These are phyloP conservation scores for Tachina grossa DNA, from an alignment of 2,888 invertebrate species.

Conservation along the genomic window DNA sequence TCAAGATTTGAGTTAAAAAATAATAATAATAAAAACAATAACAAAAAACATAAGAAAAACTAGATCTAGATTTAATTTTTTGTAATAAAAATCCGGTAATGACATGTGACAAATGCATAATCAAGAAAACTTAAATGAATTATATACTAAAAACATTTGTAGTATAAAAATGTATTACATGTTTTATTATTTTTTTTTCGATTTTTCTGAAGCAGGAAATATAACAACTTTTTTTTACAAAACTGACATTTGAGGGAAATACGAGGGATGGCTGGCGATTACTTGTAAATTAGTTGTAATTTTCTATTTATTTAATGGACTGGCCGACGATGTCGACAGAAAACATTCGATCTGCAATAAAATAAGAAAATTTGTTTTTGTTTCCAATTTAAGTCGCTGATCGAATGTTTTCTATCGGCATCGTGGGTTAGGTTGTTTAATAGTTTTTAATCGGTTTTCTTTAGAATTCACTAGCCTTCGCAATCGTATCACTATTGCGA, in stretches of 20 bases:
- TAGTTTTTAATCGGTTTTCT: too few relatives aligned
- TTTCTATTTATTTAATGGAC: too few relatives aligned
- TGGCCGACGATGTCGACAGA: too few relatives aligned
- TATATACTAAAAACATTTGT: slow-evolving; percentile 25
- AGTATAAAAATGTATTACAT: background rate
- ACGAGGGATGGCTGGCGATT: background rate
- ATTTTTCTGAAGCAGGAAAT: slow-evolving; percentile 60
- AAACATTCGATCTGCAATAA: too few relatives aligned
- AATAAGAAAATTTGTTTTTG: too few relatives aligned
- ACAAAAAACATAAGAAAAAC: slow-evolving; percentile 32
- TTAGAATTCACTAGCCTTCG: too few relatives aligned
- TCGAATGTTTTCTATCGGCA: too few relatives aligned
- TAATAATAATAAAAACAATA: background rate
- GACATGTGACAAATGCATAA: slow-evolving; percentile 42
- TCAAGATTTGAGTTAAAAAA: slow-evolving; percentile 36
- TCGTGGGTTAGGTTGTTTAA: too few relatives aligned
- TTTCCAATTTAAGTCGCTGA: too few relatives aligned
- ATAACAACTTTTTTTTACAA: slow-evolving; percentile 57
- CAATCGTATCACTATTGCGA: too few relatives aligned
- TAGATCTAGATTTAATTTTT: slow-evolving; percentile 34
- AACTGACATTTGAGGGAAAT: slow-evolving; percentile 39
- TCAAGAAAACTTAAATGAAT: slow-evolving; percentile 44
- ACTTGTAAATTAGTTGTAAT: too few relatives aligned
- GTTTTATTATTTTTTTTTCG: background rate
- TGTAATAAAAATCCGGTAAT: slow-evolving; percentile 48